Evolutionary conservation across 2,113 vertebrate genomes (phyloP).

Genomic region (Ochotona curzoniae): DNA sequence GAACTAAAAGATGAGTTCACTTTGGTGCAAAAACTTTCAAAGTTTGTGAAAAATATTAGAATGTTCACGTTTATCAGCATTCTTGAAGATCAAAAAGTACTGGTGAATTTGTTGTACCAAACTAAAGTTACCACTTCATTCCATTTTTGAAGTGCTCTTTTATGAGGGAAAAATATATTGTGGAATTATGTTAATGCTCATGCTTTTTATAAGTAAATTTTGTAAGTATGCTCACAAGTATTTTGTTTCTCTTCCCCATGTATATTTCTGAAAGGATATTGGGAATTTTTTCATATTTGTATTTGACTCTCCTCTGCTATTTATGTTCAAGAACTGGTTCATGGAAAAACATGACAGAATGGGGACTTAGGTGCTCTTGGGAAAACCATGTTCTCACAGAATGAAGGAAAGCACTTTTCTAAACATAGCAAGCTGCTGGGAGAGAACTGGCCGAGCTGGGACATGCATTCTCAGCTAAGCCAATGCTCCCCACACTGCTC

Average conservation of each 20-base stretch:
- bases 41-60: too few species aligned
- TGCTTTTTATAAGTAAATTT: constrained; percentile 27
- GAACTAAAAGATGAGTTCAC: too few species aligned
- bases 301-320: not conserved
- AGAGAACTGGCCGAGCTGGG: not conserved
- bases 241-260: constrained; percentile 16
- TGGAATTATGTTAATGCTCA: not conserved
- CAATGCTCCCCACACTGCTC: not conserved
- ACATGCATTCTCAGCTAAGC: not conserved
- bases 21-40: too few species aligned
- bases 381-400: not conserved
- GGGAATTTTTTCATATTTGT: not conserved
- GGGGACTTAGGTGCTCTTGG: not conserved
- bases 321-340: not conserved
- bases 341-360: not conserved
- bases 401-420: not conserved
- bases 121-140: too few species aligned
- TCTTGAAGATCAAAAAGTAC: too few species aligned
- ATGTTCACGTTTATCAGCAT: too few species aligned
- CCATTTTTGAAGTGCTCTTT: too few species aligned
- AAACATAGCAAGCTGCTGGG: not conserved
- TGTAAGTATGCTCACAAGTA: not conserved
- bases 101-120: too few species aligned
- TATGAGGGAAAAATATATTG: not conserved
- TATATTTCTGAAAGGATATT: not conserved